Evolutionary conservation across 2,113 vertebrate genomes (phyloP), one percentile per base, ranked within the genome.

Genomic region (Campylomormyrus numenius): DNA sequence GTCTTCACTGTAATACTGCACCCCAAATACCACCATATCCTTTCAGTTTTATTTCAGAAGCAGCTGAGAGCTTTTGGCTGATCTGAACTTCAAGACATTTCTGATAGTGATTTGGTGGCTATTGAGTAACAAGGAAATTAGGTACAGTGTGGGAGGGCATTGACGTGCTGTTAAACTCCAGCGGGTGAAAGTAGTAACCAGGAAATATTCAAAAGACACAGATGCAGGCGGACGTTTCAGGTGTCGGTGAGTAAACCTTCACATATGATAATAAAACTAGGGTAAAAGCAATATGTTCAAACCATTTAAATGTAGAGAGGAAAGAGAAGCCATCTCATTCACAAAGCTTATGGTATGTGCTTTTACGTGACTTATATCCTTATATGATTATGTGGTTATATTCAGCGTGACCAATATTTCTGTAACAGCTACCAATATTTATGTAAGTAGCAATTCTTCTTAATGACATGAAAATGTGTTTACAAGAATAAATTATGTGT

Each of bases 111-210:
- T 10, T 66, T 9, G 24, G n/a, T 10, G 70, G 70, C 70, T 77
- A 13, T 15, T 39, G 70, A 87, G 21, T 52, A 49, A 84, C 45
- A 8, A 21, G 50, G 74, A 70, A 35, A n/a, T 31, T 53, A 53
- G 52, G 5, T 45, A 80, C 39, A 48, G 49, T 83, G 52, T 58
- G 90, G 52, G 90, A 88, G 90, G 80, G 90, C 19, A 27, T 87
- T 39, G 56, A 45, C 21, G 85, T 85, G 56, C 80, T 89, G 48
- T 89, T 70, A 52, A 89, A 50, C 10, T 27, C 19, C 27, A 52
- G 53, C 27, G 56, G 45, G 35, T 48, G 8, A 49, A 48, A 45
- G 42, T 53, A 19, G 52, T 8, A 88, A 70, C 48, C 49, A 88
- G 88, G 58, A 89, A 89, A 89, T 24, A 27, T 66, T 27, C 7